Percentiles rank a stretch among this genome's conserved stretches.
phyloP scores from a whole-genome alignment of 1,140 invertebrate genomes.

The Cyrtorhinus lividipennis region DNA sequence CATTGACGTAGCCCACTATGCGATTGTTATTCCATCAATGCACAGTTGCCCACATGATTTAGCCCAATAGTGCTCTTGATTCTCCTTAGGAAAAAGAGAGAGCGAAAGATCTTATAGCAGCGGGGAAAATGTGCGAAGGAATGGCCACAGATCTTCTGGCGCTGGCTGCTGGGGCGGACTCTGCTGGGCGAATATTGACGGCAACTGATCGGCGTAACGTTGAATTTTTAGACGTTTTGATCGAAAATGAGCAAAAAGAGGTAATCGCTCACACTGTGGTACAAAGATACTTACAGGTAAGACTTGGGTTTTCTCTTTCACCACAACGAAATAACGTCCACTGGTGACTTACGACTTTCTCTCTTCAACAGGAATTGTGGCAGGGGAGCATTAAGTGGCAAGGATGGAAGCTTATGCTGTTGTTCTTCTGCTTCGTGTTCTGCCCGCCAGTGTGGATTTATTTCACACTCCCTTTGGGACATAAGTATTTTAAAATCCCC shows the following conservation, averaged over 20 bases:
- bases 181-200: constrained; percentile 77
- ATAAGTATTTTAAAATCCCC: constrained; percentile 89
- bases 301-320: constrained; percentile 23
- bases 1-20: not conserved
- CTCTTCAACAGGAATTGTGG: constrained; percentile 71
- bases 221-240: constrained; percentile 92
- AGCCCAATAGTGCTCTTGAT: not conserved
- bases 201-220: constrained; percentile 82
- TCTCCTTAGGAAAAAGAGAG: constrained; percentile 76
- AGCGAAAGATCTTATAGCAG: constrained; percentile 86
- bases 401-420: constrained; percentile 80
- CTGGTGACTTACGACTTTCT: not conserved
- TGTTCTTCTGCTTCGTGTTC: constrained; percentile 81
- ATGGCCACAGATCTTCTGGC: constrained; percentile 95
- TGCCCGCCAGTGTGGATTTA: constrained; percentile 92
- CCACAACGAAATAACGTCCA: not conserved
- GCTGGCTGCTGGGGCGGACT: constrained; percentile 83
- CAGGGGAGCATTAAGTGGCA: constrained; percentile 90
- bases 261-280: constrained; percentile 83
- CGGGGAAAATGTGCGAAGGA: constrained; percentile 87
- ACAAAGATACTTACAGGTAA: constrained; percentile 71
- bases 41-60: too few relatives aligned
- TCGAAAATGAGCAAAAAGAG: constrained; percentile 97
- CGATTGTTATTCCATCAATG: too few relatives aligned
- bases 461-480: constrained; percentile 87